Evolutionary conservation across 2,113 vertebrate species (phyloP).

Genomic region (Spheniscus mendiculus): DNA sequence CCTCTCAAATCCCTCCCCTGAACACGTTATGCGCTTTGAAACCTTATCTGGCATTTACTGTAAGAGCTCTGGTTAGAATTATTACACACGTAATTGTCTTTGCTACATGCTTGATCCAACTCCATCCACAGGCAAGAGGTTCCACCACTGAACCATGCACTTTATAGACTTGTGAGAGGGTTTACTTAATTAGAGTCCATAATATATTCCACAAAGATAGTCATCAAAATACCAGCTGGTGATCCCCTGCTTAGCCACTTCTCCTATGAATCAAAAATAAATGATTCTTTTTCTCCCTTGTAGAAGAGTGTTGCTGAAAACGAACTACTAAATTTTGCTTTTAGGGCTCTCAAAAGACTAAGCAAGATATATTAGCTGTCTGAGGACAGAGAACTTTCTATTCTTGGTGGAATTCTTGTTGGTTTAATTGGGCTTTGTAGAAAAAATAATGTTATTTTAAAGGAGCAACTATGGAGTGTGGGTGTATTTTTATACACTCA

Average conservation of each 20-base stretch:
- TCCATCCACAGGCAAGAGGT: not conserved
- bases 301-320: conserved; percentile 35
- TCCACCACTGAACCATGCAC: not conserved
- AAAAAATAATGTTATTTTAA: conserved; percentile 46
- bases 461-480: not conserved
- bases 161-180: not conserved
- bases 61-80: not conserved
- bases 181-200: not conserved
- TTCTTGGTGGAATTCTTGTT: conserved; percentile 48
- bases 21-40: not conserved
- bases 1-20: not conserved
- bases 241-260: conserved; percentile 17
- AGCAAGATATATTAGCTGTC: conserved; percentile 21
- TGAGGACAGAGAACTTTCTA: conserved; percentile 27
- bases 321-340: conserved; percentile 51
- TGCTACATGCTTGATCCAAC: not conserved
- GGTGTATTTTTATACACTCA: not conserved
- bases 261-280: conserved; percentile 24
- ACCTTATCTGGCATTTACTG: not conserved
- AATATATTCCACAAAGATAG: not conserved
- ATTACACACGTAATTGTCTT: not conserved
- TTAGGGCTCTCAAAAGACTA: conserved; percentile 42
- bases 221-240: not conserved
- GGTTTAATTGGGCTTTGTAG: conserved; percentile 51
- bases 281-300: not conserved